Percentiles rank a stretch among this genome's conserved stretches.
Evolutionary conservation across 2,113 vertebrate genomes (phyloP).

Genomic region (Oncorhynchus masou): DNA sequence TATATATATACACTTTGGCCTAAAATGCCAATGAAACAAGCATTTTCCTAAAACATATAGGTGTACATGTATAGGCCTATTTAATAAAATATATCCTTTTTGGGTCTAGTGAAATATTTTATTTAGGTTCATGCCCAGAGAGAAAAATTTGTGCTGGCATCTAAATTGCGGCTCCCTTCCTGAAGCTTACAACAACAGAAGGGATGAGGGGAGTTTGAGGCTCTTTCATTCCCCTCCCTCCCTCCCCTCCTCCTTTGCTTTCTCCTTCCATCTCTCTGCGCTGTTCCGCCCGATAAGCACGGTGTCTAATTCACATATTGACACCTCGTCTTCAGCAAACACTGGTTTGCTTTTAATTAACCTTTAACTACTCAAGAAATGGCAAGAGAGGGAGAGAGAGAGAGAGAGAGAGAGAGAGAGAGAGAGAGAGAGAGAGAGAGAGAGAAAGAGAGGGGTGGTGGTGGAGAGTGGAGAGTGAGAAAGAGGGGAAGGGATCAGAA

Average conservation of each 20-base stretch:
- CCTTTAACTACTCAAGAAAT: slow-evolving; percentile 34
- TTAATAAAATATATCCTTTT: neutral
- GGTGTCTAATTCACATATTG: slow-evolving; percentile 45
- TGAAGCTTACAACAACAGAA: neutral
- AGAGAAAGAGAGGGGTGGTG: slow-evolving; percentile 43
- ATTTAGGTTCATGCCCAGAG: neutral
- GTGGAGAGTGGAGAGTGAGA: slow-evolving; percentile 1
- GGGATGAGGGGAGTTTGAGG: neutral
- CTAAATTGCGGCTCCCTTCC: neutral
- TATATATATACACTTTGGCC: too few species aligned
- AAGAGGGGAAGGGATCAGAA: neutral
- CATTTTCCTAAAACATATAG: neutral
- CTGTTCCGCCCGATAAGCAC: slow-evolving; percentile 27
- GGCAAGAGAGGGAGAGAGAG: slow-evolving; percentile 8
- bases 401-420: slow-evolving; percentile 7
- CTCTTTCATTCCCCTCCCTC: neutral
- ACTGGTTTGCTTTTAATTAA: slow-evolving; percentile 48
- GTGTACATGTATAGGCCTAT: neutral
- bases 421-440: neutral
- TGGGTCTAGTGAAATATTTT: neutral
- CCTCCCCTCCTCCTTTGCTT: neutral
- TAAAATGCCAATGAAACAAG: too few species aligned
- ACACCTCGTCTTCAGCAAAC: slow-evolving; percentile 41
- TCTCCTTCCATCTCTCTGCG: slow-evolving; percentile 17
- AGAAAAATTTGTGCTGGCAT: neutral